Percentiles rank a stretch among this genome's conserved stretches.
phyloP scores from a whole-genome alignment of 1,140 invertebrate species.

The Drosophila sulfurigaster region DNA sequence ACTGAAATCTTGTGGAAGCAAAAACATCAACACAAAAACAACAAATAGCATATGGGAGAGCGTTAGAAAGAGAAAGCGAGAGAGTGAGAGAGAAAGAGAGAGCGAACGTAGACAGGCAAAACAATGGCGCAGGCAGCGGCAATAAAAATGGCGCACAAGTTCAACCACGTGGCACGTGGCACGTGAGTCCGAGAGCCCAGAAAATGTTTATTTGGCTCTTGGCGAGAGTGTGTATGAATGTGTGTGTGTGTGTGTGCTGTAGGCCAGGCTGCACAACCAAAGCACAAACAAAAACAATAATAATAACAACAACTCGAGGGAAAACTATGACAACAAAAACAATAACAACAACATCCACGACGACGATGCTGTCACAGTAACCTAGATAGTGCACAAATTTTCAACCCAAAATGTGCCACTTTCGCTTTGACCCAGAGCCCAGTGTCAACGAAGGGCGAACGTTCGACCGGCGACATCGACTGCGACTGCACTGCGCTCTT shows the following conservation, averaged over 20 bases:
- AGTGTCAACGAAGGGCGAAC: constrained; percentile 66
- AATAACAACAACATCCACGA: constrained; percentile 32
- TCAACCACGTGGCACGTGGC: constrained; percentile 69
- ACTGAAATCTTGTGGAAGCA: constrained; percentile 70
- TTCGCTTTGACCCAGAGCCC: constrained; percentile 80
- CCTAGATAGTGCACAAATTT: constrained; percentile 81
- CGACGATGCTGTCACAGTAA: constrained; percentile 71
- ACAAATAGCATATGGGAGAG: constrained; percentile 3
- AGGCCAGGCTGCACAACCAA: constrained; percentile 70
- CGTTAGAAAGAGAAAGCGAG: not conserved
- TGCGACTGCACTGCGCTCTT: constrained; percentile 41
- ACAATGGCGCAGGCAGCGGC: constrained; percentile 73
- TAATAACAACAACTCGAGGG: constrained; percentile 40
- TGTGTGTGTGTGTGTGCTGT: constrained; percentile 48
- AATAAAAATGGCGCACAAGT: constrained; percentile 83
- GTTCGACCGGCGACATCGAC: constrained; percentile 22
- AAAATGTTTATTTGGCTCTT: constrained; percentile 80
- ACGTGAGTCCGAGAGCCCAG: constrained; percentile 73
- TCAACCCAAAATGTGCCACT: constrained; percentile 80
- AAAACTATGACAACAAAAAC: constrained; percentile 45
- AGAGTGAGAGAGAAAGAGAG: constrained; percentile 10
- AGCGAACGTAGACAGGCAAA: constrained; percentile 33
- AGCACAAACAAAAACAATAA: constrained; percentile 56
- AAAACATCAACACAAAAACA: constrained; percentile 75
- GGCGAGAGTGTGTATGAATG: constrained; percentile 43